A percentile compares a stretch with the other conserved stretches of the same genome.
phyloP scores from a whole-genome alignment of 2,113 vertebrate genomes.

The Colaptes auratus region DNA sequence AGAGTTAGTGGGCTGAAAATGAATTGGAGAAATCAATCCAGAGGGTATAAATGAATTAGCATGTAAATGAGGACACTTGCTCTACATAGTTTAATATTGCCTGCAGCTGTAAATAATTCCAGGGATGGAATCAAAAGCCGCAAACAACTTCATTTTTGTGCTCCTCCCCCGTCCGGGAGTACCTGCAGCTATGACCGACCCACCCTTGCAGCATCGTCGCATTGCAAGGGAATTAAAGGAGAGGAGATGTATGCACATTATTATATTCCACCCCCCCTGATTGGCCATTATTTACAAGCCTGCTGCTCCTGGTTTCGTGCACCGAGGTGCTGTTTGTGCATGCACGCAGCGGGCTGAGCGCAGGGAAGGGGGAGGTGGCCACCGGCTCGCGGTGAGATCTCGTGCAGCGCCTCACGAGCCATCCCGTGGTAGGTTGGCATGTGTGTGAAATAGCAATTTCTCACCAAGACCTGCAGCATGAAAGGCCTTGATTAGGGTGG shows the following conservation, averaged over 20 bases:
- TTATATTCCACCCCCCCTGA: background rate
- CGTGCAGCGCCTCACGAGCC: fast-evolving
- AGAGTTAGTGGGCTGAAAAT: slow-evolving; percentile 80
- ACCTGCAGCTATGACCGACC: slow-evolving; percentile 50
- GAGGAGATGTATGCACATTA: background rate
- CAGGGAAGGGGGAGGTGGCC: background rate
- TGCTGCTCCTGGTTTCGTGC: background rate
- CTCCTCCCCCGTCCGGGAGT: slow-evolving; percentile 54
- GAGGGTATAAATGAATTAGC: slow-evolving; percentile 83
- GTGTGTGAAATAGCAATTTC: background rate
- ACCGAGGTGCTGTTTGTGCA: background rate
- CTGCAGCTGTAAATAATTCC: slow-evolving; percentile 82
- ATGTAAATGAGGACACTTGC: slow-evolving; percentile 83
- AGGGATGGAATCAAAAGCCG: slow-evolving; percentile 75
- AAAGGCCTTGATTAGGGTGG: background rate
- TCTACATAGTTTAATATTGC: slow-evolving; percentile 79
- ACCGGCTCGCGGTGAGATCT: fast-evolving
- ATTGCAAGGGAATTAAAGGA: slow-evolving; percentile 19
- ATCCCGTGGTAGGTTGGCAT: fast-evolving
- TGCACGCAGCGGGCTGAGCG: fast-evolving
- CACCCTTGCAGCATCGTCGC: background rate
- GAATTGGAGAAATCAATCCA: slow-evolving; percentile 81
- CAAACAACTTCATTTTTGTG: slow-evolving; percentile 79
- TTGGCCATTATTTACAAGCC: slow-evolving; percentile 37
- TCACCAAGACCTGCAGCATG: background rate